phyloP scores from a whole-genome alignment of 2,797 vertebrate species.

The Pangasius larnaudii region DNA sequence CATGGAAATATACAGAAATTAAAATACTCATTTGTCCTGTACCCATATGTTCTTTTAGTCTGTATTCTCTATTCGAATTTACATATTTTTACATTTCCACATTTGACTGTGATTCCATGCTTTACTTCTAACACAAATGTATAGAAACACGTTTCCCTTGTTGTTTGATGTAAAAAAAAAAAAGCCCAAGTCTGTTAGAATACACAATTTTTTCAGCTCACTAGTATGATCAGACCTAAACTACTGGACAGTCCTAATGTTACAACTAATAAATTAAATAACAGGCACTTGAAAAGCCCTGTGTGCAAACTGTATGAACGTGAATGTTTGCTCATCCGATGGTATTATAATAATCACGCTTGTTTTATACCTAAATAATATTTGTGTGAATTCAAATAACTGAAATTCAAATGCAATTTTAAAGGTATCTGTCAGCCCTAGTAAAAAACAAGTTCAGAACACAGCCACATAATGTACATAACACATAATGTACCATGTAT shows the following conservation, averaged over 20 bases:
- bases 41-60: not conserved
- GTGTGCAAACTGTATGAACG: not conserved
- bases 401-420: not conserved
- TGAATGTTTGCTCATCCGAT: not conserved
- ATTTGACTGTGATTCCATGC: not conserved
- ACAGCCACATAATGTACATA: not conserved
- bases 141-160: not conserved
- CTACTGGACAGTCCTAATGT: not conserved
- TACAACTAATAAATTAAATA: not conserved
- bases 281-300: not conserved
- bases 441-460: not conserved
- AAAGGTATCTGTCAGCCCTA: not conserved
- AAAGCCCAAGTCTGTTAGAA: not conserved
- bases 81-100: not conserved
- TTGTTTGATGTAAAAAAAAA: not conserved
- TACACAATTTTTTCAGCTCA: not conserved
- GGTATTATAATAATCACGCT: not conserved
- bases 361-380: not conserved
- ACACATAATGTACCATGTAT: no score
- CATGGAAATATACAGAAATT: not conserved
- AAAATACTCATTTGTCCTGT: not conserved
- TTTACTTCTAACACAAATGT: not conserved
- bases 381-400: not conserved
- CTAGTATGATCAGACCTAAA: not conserved
- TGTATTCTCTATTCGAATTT: not conserved